Percentiles rank a stretch among this genome's conserved stretches.
Conservation (phyloP, 2,888 invertebrate species). For the Mimas tiliae region DNA sequence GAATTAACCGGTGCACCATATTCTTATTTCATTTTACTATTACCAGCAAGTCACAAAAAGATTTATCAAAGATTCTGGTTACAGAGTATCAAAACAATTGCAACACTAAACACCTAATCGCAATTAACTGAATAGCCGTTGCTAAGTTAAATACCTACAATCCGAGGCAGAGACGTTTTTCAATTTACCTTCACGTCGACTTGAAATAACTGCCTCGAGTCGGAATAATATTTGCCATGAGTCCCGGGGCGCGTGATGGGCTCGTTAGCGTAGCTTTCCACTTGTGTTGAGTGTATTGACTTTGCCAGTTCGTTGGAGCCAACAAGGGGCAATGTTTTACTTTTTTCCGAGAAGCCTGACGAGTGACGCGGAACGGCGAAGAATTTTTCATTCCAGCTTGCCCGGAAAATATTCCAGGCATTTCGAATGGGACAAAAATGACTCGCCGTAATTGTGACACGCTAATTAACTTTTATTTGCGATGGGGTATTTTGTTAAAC, state of each 20-base stretch:
- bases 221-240: slow-evolving; percentile 69
- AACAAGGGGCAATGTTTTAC: slow-evolving; percentile 53
- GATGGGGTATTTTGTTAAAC: neutral
- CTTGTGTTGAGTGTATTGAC: slow-evolving; percentile 67
- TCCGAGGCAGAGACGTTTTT: slow-evolving; percentile 41
- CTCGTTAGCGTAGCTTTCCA: slow-evolving; percentile 66
- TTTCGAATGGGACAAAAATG: slow-evolving; percentile 18
- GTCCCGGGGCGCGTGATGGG: slow-evolving; percentile 53
- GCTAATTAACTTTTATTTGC: slow-evolving; percentile 18
- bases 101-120: neutral
- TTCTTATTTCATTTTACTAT: too few relatives aligned
- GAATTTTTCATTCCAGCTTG: slow-evolving; percentile 34
- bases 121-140: slow-evolving; percentile 17
- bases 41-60: neutral
- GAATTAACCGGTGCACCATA: too few relatives aligned
- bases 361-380: slow-evolving; percentile 41
- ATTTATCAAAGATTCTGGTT: neutral
- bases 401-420: slow-evolving; percentile 7
- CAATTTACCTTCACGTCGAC: slow-evolving; percentile 42
- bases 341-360: slow-evolving; percentile 43
- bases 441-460: slow-evolving; percentile 9
- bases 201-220: slow-evolving; percentile 31
- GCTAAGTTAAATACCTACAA: slow-evolving; percentile 26
- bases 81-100: neutral
- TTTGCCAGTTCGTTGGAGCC: slow-evolving; percentile 73